phyloP scores from a whole-genome alignment of 2,113 vertebrate genomes.

The Dissostichus mawsoni region DNA sequence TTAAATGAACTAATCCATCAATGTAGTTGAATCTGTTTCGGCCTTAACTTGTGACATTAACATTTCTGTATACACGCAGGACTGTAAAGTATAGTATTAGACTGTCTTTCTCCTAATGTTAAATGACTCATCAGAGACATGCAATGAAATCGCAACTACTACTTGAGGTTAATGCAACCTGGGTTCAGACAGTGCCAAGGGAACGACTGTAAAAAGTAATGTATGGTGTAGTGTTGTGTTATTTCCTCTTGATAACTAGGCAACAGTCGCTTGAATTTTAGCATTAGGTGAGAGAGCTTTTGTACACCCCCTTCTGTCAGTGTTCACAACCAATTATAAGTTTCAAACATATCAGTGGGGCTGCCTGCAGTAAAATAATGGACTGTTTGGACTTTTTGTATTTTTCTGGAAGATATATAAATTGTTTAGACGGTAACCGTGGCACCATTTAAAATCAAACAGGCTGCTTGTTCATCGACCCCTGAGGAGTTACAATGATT shows the following conservation, averaged over 20 bases:
- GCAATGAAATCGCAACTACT: constrained; percentile 8
- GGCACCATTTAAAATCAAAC: constrained; percentile 21
- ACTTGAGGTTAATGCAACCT: constrained; percentile 18
- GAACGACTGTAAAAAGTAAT: constrained; percentile 25
- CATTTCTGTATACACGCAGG: not conserved
- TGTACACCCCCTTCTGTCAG: not conserved
- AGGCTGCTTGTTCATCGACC: constrained; percentile 11
- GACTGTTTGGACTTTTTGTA: constrained; percentile 10
- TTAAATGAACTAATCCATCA: constrained; percentile 18
- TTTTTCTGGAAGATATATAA: not conserved
- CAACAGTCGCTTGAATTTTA: constrained; percentile 30
- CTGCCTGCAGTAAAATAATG: constrained; percentile 3
- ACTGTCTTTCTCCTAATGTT: constrained; percentile 8
- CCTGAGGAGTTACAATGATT: constrained; percentile 6
- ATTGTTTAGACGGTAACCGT: constrained; percentile 22
- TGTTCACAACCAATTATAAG: constrained; percentile 15
- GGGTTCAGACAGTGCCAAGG: constrained; percentile 17
- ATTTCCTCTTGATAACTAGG: constrained; percentile 42
- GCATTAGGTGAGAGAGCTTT: constrained; percentile 37
- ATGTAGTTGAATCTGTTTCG: not conserved
- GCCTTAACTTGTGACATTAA: constrained; percentile 2
- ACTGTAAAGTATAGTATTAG: not conserved
- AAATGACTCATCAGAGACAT: constrained; percentile 22
- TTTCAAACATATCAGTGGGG: constrained; percentile 18
- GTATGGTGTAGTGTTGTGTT: constrained; percentile 6